Percentiles rank a stretch among this genome's conserved stretches.
phyloP scores from a whole-genome alignment of 2,113 vertebrate species.

The Litocranius walleri region DNA sequence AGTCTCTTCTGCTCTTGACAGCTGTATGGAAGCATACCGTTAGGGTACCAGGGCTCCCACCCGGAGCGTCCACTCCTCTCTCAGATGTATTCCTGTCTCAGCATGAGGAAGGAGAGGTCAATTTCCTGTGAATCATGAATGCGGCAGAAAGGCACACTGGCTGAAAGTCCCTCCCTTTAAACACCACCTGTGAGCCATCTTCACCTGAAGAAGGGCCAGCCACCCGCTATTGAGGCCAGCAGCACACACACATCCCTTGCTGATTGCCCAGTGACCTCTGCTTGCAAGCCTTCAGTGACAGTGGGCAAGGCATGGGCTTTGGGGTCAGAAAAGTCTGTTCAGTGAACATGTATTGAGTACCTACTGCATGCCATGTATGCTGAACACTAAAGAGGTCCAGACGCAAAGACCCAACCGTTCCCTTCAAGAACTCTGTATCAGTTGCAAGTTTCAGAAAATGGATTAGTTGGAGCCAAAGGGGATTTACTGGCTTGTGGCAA shows the following conservation, averaged over 20 bases:
- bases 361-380: not conserved
- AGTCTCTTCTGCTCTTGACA: not conserved
- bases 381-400: not conserved
- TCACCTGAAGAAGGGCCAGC: not conserved
- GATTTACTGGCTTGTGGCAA: not conserved
- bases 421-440: not conserved
- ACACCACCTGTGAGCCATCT: not conserved
- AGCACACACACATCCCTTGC: not conserved
- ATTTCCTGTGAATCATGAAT: not conserved
- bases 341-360: not conserved
- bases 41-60: not conserved
- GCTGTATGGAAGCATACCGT: not conserved
- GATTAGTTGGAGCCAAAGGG: not conserved
- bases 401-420: not conserved
- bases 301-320: not conserved
- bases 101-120: not conserved
- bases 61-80: not conserved
- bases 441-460: not conserved
- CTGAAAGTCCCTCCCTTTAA: not conserved
- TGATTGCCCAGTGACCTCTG: not conserved
- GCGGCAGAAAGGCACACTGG: not conserved
- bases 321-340: not conserved
- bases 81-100: not conserved
- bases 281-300: not conserved
- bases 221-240: not conserved